These are phyloP conservation scores for Lucilia sericata DNA, from an alignment of 1,140 invertebrate genomes.

Conservation along the genomic window DNA sequence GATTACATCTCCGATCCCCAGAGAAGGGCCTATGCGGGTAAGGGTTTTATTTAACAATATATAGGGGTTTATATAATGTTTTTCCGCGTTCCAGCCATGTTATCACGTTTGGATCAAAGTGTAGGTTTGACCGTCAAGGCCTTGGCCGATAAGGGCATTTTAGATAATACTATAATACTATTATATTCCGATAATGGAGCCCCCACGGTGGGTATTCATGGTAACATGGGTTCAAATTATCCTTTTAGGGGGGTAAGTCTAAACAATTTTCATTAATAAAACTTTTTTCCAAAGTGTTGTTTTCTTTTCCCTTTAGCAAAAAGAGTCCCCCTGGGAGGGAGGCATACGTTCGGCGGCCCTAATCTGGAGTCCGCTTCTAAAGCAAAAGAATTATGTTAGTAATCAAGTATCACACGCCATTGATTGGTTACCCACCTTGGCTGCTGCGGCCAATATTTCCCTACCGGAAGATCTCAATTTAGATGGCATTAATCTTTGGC, in stretches of 20 bases:
- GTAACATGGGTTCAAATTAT: slow-evolving; percentile 88
- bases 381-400: slow-evolving; percentile 74
- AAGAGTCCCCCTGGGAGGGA: slow-evolving; percentile 88
- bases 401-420: slow-evolving; percentile 84
- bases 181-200: slow-evolving; percentile 85
- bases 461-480: slow-evolving; percentile 66
- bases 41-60: slow-evolving; percentile 22
- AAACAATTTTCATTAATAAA: neutral
- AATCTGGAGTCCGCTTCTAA: slow-evolving; percentile 80
- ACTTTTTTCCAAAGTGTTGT: neutral
- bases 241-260: slow-evolving; percentile 82
- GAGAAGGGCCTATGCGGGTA: slow-evolving; percentile 84
- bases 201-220: slow-evolving; percentile 76
- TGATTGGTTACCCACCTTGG: slow-evolving; percentile 91
- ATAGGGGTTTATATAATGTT: too few species aligned
- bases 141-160: slow-evolving; percentile 75
- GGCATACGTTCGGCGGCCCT: slow-evolving; percentile 81
- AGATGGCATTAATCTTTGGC: slow-evolving; percentile 82
- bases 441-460: slow-evolving; percentile 71
- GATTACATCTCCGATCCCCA: slow-evolving; percentile 78
- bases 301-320: slow-evolving; percentile 69
- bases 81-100: slow-evolving; percentile 86
- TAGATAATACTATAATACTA: slow-evolving; percentile 79
- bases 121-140: slow-evolving; percentile 81
- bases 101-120: slow-evolving; percentile 87